Base-by-base conservation (phyloP, 2,797 vertebrate genomes). In the Poecilia velifera region DNA sequence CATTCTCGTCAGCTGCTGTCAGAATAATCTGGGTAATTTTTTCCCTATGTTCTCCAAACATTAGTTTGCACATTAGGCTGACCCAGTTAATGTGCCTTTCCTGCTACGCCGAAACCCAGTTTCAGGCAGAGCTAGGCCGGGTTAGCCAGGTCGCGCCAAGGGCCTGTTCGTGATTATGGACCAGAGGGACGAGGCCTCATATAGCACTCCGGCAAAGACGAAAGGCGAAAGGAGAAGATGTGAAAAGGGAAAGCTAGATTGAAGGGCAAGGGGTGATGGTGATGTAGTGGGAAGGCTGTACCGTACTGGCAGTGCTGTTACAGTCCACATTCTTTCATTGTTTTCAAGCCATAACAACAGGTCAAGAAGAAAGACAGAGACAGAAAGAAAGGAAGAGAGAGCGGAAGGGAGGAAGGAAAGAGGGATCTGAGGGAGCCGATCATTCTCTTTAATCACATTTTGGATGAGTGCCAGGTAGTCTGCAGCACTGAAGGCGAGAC, bases 401-500 rank as follows among this genome's bases (percentile, higher is more conserved):
- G 83, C 85, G 84, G 86, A 88, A 90, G 84, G 85, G 89, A 87
- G 90, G 87, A 93, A 92, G 86, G 89, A 92, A 91, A 88, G 91
- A 89, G 88, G 89, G 94, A 88, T 89, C 88, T 87, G 88, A 91
- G 91, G 97, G 96, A 97, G 96, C 97, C 97, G 97, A 98, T 98
- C 97, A 98, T 97, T 98, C 97, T 96, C 97, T 98, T 98, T 98
- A 98, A 98, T 98, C 97, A 97, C 96, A 97, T 97, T 97, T 97
- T 98, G 98, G 98, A 98, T 94, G 94, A 94, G 95, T 95, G 97
- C 98, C 98, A 99, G 97, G 96, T 97, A 97, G 97, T 98, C 97
- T 97, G 97, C 96, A 95, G 96, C 96, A 86, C 91, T 92, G 86
- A 90, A 92, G 91, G 91, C 83, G 84, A 94, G 92, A 88, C 90